Conservation (phyloP, 53 echinoderm and acorn worm genomes). For the Pentamera pediparva region DNA sequence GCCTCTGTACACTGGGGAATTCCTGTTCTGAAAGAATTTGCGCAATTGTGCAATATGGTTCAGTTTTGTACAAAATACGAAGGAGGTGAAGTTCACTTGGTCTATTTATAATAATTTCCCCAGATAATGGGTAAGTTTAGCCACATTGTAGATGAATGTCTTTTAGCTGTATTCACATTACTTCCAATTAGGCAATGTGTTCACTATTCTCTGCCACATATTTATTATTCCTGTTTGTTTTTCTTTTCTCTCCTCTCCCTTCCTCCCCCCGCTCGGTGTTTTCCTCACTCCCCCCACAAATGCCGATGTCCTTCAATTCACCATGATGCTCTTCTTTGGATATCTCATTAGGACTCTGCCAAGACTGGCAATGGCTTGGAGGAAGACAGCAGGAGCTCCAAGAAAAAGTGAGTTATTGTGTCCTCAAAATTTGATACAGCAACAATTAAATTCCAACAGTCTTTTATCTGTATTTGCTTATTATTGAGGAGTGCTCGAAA, state of each 20-base stretch:
- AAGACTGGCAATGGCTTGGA: constrained; percentile 38
- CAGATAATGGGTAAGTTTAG: too few species aligned
- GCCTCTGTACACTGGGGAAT: too few species aligned
- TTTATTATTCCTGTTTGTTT: constrained; percentile 48
- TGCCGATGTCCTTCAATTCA: constrained; percentile 53
- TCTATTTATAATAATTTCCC: too few species aligned
- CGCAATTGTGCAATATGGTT: too few species aligned
- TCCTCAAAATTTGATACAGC: not conserved
- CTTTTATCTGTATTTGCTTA: too few species aligned
- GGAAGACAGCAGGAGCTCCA: constrained; percentile 38
- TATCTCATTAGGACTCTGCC: constrained; percentile 57
- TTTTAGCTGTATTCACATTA: not conserved
- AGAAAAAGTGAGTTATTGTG: constrained; percentile 19
- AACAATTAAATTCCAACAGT: not conserved
- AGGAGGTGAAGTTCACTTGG: too few species aligned
- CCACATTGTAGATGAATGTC: too few species aligned
- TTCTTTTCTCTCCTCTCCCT: constrained; percentile 47
- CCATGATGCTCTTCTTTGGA: constrained; percentile 89
- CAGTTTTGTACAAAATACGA: too few species aligned
- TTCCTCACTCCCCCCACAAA: constrained; percentile 35
- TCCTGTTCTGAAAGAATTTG: too few species aligned
- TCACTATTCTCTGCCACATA: not conserved
- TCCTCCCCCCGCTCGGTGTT: constrained; percentile 29
- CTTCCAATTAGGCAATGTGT: not conserved
- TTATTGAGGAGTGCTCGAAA: too few species aligned